These are phyloP conservation scores for Choloepus didactylus DNA, from an alignment of 2,797 vertebrate genomes.

Conservation along the genomic window DNA sequence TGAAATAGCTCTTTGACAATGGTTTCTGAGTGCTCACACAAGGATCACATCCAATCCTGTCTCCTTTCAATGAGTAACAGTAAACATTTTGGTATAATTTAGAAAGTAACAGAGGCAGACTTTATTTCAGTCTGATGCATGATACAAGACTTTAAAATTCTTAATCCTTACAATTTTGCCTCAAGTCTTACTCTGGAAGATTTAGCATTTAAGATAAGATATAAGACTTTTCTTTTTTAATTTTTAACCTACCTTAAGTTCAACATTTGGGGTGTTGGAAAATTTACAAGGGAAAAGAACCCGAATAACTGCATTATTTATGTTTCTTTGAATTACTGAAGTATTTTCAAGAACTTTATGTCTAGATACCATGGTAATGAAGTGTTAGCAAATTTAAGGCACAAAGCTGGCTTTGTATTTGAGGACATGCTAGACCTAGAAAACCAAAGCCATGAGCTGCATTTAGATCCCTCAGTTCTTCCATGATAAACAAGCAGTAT, in stretches of 20 bases:
- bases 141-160: background rate
- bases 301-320: background rate
- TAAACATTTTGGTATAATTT: conserved; percentile 17
- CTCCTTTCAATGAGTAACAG: background rate
- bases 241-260: background rate
- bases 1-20: background rate
- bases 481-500: background rate
- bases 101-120: background rate
- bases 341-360: background rate
- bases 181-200: background rate
- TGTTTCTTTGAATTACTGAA: background rate
- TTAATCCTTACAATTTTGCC: conserved; percentile 3
- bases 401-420: background rate
- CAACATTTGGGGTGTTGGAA: background rate
- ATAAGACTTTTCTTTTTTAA: conserved; percentile 6
- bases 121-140: background rate
- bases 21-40: background rate
- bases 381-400: conserved; percentile 14
- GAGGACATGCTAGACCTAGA: background rate
- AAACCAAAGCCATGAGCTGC: background rate
- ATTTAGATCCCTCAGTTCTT: conserved; percentile 6
- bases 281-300: background rate
- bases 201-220: background rate
- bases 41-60: background rate
- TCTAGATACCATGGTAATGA: background rate